phyloP scores from a whole-genome alignment of 2,888 invertebrate species.

The Maniola hyperantus region DNA sequence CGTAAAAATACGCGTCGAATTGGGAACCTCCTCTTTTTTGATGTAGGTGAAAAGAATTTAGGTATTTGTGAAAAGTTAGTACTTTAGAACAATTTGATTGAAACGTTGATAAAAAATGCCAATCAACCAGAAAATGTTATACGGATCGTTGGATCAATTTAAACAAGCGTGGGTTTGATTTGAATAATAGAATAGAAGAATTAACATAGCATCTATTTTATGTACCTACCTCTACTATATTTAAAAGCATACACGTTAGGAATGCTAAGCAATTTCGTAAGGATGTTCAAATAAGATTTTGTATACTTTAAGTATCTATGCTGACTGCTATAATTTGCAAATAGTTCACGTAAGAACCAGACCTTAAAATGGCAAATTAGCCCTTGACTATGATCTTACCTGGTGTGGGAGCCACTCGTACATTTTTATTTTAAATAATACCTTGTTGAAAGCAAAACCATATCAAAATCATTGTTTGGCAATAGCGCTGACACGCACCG shows the following conservation, averaged over 20 bases:
- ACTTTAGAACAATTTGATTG: too few species aligned
- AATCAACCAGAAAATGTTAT: not conserved
- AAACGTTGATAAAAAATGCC: not conserved
- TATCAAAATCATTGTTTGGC: too few species aligned
- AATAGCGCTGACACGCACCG: too few species aligned
- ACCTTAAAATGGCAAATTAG: too few species aligned
- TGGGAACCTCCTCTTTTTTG: too few species aligned
- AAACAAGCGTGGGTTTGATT: conserved; percentile 5
- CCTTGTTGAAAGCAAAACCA: too few species aligned
- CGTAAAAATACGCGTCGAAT: too few species aligned
- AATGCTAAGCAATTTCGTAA: conserved; percentile 20
- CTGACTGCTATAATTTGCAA: conserved; percentile 18
- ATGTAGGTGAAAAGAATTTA: too few species aligned
- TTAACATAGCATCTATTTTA: conserved; percentile 16
- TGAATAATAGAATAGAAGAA: conserved; percentile 5
- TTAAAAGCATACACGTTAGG: not conserved
- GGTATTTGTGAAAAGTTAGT: too few species aligned
- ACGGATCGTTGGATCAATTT: not conserved
- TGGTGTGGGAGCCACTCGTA: too few species aligned
- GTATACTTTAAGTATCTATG: not conserved
- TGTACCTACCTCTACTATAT: not conserved
- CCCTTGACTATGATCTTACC: too few species aligned
- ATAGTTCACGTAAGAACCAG: conserved; percentile 29
- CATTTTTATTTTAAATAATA: too few species aligned
- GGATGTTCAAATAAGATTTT: conserved; percentile 22